These are phyloP conservation scores for Dione vanillae DNA, from an alignment of 2,888 invertebrate genomes.

Conservation along the genomic window DNA sequence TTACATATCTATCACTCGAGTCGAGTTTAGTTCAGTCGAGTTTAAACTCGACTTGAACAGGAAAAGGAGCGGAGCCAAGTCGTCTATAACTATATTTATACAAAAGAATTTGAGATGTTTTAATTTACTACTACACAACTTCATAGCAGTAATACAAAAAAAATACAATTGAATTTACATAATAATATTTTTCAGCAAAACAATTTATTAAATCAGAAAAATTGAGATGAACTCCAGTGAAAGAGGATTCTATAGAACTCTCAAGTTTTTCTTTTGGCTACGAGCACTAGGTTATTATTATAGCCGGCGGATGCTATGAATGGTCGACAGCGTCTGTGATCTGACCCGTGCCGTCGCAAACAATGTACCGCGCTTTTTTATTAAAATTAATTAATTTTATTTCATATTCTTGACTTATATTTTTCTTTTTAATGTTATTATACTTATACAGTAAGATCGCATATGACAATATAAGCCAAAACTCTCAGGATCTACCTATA, in stretches of 20 bases:
- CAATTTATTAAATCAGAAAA: background rate
- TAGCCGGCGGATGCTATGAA: constrained; percentile 19
- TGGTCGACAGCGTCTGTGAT: constrained; percentile 7
- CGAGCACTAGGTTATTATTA: constrained; percentile 20
- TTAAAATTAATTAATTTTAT: constrained; percentile 6
- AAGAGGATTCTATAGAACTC: background rate
- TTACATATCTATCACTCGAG: no score
- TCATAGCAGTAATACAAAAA: background rate
- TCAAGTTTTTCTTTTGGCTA: background rate
- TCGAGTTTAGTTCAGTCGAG: no score
- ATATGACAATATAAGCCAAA: no score
- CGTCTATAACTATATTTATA: no score
- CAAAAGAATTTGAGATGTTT: no score
- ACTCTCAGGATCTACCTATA: no score
- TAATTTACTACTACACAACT: no score
- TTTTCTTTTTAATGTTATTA: background rate
- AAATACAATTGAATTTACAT: background rate
- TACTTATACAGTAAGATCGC: no score
- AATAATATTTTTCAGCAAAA: background rate
- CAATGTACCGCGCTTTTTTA: constrained; percentile 12
- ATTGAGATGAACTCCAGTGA: background rate
- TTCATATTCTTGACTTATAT: background rate
- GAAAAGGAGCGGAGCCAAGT: no score
- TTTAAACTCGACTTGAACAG: no score
- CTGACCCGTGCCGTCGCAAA: constrained; percentile 21